A percentile compares a stretch with the other conserved stretches of the same genome.
Conservation (phyloP, 2,113 vertebrate species). For the Corythornis madagascariensis region DNA sequence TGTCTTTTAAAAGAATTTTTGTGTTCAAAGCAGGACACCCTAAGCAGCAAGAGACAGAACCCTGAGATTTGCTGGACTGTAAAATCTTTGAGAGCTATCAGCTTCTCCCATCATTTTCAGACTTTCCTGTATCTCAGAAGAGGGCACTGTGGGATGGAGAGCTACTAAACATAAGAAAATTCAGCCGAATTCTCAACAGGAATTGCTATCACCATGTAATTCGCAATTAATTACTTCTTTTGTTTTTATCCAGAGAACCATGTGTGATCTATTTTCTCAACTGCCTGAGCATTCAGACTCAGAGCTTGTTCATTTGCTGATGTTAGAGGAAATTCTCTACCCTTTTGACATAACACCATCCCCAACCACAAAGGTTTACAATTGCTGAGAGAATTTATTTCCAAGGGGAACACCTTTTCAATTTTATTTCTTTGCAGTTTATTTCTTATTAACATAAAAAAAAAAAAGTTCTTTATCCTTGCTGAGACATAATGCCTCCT, state of each 20-base stretch:
- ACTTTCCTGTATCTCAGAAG: constrained; percentile 65
- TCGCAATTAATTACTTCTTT: constrained; percentile 67
- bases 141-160: constrained; percentile 74
- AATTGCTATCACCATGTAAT: constrained; percentile 46
- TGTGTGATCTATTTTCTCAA: constrained; percentile 48
- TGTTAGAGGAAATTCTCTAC: not conserved
- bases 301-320: not conserved
- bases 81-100: not conserved
- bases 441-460: not conserved
- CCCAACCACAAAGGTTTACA: not conserved
- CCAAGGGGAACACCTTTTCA: not conserved
- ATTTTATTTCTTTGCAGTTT: not conserved
- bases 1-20: not conserved
- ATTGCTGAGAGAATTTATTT: not conserved
- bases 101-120: not conserved
- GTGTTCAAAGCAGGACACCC: not conserved
- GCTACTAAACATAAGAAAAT: constrained; percentile 44
- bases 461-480: not conserved
- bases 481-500: not conserved
- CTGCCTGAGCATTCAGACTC: not conserved
- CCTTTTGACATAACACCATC: not conserved
- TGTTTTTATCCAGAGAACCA: constrained; percentile 44
- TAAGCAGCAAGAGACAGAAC: not conserved
- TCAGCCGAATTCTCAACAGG: not conserved
- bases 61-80: not conserved